Conservation (phyloP, 1,140 invertebrate genomes). For the Saccostrea echinata region DNA sequence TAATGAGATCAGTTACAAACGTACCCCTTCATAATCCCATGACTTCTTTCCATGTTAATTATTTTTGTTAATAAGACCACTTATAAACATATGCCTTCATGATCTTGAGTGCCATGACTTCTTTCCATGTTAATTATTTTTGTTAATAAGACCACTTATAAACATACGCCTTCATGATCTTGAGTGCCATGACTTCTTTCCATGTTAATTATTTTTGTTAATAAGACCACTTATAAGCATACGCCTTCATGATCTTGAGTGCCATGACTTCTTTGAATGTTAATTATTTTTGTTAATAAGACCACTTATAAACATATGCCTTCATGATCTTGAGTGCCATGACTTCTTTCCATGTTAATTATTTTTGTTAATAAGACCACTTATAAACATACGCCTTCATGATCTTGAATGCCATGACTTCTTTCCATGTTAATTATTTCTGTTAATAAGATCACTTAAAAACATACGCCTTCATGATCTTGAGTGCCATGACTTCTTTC, state of each 20-base stretch:
- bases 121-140: too few relatives aligned
- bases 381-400: background rate
- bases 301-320: too few relatives aligned
- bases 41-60: too few relatives aligned
- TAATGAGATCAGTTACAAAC: too few relatives aligned
- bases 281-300: too few relatives aligned
- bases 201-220: constrained; percentile 75
- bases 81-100: too few relatives aligned
- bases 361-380: background rate
- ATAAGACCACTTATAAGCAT: too few relatives aligned
- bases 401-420: background rate
- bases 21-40: too few relatives aligned
- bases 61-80: too few relatives aligned
- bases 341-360: background rate
- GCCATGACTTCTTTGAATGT: too few relatives aligned
- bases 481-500: constrained; percentile 95
- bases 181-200: constrained; percentile 96
- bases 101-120: too few relatives aligned
- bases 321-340: background rate
- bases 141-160: background rate
- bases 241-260: too few relatives aligned
- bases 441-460: background rate
- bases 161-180: constrained; percentile 86
- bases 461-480: constrained; percentile 86
- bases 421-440: background rate